Evolutionary conservation across 1,140 invertebrate genomes (phyloP), one percentile per base, ranked within the genome.

Genomic region (Drosophila sucinea): DNA sequence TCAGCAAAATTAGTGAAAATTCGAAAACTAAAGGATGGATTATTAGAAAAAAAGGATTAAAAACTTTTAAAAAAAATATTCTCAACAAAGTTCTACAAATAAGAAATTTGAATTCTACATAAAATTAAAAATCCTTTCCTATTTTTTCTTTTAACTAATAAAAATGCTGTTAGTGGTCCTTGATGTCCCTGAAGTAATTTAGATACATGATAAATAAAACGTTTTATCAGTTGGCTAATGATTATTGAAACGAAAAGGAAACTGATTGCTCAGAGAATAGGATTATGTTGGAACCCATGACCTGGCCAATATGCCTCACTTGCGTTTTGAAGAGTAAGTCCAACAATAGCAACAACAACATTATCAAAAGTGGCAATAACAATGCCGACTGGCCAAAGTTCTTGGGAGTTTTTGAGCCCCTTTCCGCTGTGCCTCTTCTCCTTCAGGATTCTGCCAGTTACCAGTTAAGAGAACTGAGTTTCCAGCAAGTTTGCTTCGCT

Each of bases 351-450:
- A 44, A 29, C 47, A 60, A 40, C 70, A 78, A 67, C 74, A 71
- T 23, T 76, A 74, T 65, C 71, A 83, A 77, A 67, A 67, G 74
- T 71, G 77, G 83, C 69, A 79, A 83, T 80, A 83, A 86, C 84
- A 86, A 89, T 87, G 81, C 79, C 67, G 70, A 72, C 76, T 71
- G 68, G 56, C 63, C 73, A 86, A 86, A 87, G 54, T 86, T 86
- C 79, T 73, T 69, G 66, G 81, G 68, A 70, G 80, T 63, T 86
- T 81, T 81, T 57, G 29, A 41, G 51, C 56, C 54, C 55, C 32
- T 40, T 32, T 27, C 5, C 40, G 8, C 27, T 17, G 17, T 17
- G 17, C 23, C n/a, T 40, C 54, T 23, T n/a, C 30, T 33, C 4
- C 51, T 35, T 23, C 41, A 67, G 23, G 41, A 60, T 41, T 44